These are phyloP conservation scores for Scaptomyza reducta DNA, from an alignment of 2,888 invertebrate species.

Conservation along the genomic window DNA sequence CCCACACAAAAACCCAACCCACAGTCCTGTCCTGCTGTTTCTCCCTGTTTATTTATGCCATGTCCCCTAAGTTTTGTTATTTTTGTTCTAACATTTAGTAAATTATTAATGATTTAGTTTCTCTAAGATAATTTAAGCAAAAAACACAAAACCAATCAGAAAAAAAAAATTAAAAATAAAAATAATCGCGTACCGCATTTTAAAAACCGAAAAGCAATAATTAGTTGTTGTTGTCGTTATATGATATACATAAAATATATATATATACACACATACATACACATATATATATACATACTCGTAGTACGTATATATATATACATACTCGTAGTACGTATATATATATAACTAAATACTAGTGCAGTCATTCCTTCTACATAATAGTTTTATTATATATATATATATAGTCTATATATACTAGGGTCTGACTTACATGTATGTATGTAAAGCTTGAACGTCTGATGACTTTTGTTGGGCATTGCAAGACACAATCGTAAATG, in stretches of 20 bases:
- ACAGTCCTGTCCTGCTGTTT: constrained; percentile 42
- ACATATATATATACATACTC: constrained; percentile 63
- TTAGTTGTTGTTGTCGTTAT: constrained; percentile 79
- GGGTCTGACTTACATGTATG: constrained; percentile 59
- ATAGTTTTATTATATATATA: constrained; percentile 45
- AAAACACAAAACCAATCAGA: constrained; percentile 18
- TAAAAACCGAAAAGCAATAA: constrained; percentile 78
- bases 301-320: constrained; percentile 40
- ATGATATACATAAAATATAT: constrained; percentile 55
- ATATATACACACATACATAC: constrained; percentile 57
- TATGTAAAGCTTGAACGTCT: constrained; percentile 75
- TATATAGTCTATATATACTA: constrained; percentile 48
- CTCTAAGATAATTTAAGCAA: constrained; percentile 60
- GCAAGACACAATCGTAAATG: constrained; percentile 77
- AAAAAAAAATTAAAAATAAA: constrained; percentile 45
- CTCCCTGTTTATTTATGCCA: constrained; percentile 60
- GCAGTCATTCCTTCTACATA: constrained; percentile 73
- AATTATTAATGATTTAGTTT: constrained; percentile 73
- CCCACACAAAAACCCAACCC: background rate
- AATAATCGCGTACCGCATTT: constrained; percentile 65
- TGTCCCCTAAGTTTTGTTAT: constrained; percentile 69
- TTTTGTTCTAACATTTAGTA: constrained; percentile 78
- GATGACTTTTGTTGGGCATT: constrained; percentile 78
- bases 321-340: constrained; percentile 52
- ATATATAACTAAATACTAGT: constrained; percentile 51